Percentiles rank a stretch among this genome's conserved stretches.
These are phyloP conservation scores for Uloborus plumipes DNA, from an alignment of 2,888 invertebrate genomes.

Conservation along the genomic window DNA sequence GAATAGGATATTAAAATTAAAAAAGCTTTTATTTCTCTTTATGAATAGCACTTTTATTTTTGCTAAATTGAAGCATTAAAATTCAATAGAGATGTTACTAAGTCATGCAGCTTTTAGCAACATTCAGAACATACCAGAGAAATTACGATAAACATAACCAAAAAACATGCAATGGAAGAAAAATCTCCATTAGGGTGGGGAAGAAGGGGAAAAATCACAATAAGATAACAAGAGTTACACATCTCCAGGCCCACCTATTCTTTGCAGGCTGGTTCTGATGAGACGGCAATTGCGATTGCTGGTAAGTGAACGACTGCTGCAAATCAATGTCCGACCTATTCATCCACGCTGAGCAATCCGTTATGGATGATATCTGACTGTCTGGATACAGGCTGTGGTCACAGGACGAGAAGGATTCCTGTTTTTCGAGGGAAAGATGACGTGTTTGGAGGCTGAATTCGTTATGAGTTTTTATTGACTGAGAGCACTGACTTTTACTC, in stretches of 20 bases:
- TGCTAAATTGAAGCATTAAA: no score
- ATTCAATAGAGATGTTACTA: no score
- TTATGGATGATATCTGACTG: conserved; percentile 46
- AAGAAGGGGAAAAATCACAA: conserved; percentile 16
- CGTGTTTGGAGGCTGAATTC: conserved; percentile 47
- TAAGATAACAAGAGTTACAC: conserved; percentile 57
- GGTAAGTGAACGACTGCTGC: conserved; percentile 39
- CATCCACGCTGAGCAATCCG: conserved; percentile 52
- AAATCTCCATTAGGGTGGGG: background rate
- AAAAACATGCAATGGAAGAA: background rate
- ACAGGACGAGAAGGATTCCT: conserved; percentile 52
- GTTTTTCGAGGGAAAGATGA: conserved; percentile 54
- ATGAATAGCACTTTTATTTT: no score
- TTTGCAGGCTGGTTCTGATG: conserved; percentile 37
- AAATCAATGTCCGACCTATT: conserved; percentile 54
- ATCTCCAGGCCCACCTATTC: conserved; percentile 62
- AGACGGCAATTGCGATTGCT: conserved; percentile 42
- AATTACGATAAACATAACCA: background rate
- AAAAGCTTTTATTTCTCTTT: no score
- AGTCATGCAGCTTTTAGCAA: background rate
- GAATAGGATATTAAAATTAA: no score
- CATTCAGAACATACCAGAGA: background rate
- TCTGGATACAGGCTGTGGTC: conserved; percentile 40
- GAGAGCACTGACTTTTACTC: conserved; percentile 45
- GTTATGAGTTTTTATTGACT: conserved; percentile 16